These are phyloP conservation scores for Bicyclus anynana DNA, from an alignment of 1,140 invertebrate genomes.

Conservation along the genomic window DNA sequence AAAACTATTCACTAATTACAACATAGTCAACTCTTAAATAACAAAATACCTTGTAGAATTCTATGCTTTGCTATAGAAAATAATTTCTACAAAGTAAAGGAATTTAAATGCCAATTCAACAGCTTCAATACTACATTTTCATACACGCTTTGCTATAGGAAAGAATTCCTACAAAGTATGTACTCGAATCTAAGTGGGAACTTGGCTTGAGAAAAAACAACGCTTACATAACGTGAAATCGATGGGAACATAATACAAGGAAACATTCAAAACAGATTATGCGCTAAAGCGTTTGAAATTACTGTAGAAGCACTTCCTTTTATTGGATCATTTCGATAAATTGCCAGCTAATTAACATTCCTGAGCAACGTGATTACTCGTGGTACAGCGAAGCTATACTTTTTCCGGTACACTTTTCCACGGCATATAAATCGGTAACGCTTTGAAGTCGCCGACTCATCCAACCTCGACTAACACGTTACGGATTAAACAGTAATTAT, in stretches of 20 bases:
- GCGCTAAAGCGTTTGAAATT: not conserved
- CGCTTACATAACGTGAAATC: not conserved
- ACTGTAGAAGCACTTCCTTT: not conserved
- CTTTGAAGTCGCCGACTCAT: constrained; percentile 1
- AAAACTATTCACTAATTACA: no score
- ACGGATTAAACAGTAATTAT: constrained; percentile 11
- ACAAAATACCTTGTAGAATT: no score
- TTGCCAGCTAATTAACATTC: not conserved
- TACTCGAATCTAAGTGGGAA: not conserved
- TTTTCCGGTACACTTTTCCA: constrained; percentile 1
- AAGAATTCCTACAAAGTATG: no score
- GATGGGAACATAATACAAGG: not conserved
- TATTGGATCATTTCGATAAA: not conserved
- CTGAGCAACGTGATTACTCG: not conserved
- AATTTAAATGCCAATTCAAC: no score
- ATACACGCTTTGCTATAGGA: no score
- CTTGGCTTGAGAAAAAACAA: not conserved
- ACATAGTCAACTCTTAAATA: no score
- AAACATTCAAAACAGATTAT: not conserved
- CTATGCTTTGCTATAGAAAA: no score
- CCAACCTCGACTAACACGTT: constrained; percentile 8
- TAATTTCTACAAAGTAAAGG: no score
- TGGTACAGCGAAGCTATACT: not conserved
- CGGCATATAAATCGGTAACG: constrained; percentile 6
- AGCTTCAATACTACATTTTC: no score